These are phyloP conservation scores for Oxytorus armatus DNA, from an alignment of 2,888 invertebrate genomes.

Conservation along the genomic window DNA sequence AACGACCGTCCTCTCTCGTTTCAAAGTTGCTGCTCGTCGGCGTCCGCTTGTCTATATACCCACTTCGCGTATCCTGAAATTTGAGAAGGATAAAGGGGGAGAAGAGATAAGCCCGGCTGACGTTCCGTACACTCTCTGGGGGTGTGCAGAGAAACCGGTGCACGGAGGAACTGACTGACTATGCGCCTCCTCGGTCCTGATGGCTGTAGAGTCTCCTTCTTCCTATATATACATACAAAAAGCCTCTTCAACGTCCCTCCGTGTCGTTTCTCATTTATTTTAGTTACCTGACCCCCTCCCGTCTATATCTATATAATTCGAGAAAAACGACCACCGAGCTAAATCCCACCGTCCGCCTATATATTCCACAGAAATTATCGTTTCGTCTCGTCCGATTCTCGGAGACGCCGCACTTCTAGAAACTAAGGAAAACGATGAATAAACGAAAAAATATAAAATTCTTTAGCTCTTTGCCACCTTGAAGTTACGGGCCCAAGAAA, in stretches of 20 bases:
- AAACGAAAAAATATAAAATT: too few species aligned
- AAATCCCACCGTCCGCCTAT: not conserved
- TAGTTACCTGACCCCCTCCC: conserved; percentile 25
- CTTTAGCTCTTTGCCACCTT: too few species aligned
- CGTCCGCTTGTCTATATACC: conserved; percentile 70
- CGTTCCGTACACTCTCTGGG: conserved; percentile 40
- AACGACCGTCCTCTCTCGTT: conserved; percentile 58
- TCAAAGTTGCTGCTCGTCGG: conserved; percentile 54
- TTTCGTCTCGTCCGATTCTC: not conserved
- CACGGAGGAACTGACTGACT: too few species aligned
- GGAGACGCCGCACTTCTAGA: too few species aligned
- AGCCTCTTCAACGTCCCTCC: conserved; percentile 25
- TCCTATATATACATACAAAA: conserved; percentile 45
- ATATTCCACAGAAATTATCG: not conserved
- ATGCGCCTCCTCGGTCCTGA: too few species aligned
- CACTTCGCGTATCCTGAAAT: conserved; percentile 69
- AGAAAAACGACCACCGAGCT: not conserved
- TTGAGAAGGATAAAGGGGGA: conserved; percentile 65
- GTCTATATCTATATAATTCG: too few species aligned
- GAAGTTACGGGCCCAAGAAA: too few species aligned
- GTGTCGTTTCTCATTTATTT: conserved; percentile 25
- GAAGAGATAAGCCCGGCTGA: conserved; percentile 69
- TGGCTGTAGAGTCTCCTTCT: conserved; percentile 23
- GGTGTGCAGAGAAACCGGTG: conserved; percentile 1
- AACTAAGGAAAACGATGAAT: too few species aligned